Percentiles rank a stretch among this genome's conserved stretches.
Conservation (phyloP, 2,797 vertebrate species). For the Rhinoraja longicauda region DNA sequence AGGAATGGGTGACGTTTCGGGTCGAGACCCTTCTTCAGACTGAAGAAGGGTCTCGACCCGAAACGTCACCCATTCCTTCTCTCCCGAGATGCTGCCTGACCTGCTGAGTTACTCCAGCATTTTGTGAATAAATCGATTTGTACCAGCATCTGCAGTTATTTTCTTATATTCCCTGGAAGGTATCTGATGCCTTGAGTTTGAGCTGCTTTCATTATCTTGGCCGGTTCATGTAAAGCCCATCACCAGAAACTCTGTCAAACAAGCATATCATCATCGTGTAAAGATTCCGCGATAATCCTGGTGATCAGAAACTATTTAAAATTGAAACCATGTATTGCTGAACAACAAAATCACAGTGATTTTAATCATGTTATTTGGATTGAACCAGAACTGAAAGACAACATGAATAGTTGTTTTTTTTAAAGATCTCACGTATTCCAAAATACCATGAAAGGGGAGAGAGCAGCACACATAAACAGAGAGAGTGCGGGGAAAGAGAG, state of each 20-base stretch:
- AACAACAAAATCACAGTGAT: conserved; percentile 31
- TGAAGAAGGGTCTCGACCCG: no score
- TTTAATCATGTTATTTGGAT: conserved; percentile 30
- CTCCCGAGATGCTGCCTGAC: no score
- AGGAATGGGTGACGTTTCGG: no score
- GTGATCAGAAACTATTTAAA: conserved; percentile 25
- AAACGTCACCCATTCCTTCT: no score
- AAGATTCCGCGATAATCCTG: not conserved
- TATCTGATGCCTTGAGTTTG: not conserved
- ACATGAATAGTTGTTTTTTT: not conserved
- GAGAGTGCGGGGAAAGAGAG: not conserved
- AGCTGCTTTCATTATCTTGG: not conserved
- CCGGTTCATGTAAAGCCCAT: not conserved
- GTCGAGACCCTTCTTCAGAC: no score
- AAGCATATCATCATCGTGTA: not conserved
- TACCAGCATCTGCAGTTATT: no score
- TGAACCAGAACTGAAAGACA: not conserved
- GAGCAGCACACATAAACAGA: not conserved
- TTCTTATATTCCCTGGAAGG: no score
- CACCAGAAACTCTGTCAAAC: not conserved
- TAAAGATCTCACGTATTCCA: not conserved
- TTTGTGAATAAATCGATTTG: no score
- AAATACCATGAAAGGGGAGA: not conserved
- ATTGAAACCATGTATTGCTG: conserved; percentile 12
- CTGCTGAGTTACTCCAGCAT: no score